phyloP scores from a whole-genome alignment of 2,888 invertebrate species.

The Carpatolechia fugitivella region DNA sequence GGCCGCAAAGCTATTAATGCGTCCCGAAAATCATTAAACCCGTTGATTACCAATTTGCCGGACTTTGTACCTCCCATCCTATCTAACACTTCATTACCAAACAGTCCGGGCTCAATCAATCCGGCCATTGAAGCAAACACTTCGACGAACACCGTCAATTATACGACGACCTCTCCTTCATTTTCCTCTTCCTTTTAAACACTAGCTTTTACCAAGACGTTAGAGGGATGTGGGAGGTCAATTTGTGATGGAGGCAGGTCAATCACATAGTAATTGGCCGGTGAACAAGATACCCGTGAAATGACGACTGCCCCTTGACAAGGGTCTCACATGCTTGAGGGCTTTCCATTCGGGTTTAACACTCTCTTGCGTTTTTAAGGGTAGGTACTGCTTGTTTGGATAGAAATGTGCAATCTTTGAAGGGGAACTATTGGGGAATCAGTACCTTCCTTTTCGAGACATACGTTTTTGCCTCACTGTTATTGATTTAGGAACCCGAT shows the following conservation, averaged over 20 bases:
- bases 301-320: slow-evolving; percentile 69
- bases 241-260: slow-evolving; percentile 45
- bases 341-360: slow-evolving; percentile 54
- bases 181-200: slow-evolving; percentile 1
- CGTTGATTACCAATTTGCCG: slow-evolving; percentile 7
- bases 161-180: slow-evolving; percentile 33
- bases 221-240: slow-evolving; percentile 32
- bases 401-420: background rate
- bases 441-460: no score
- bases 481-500: no score
- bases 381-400: background rate
- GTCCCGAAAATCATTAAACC: background rate
- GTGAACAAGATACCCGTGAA: slow-evolving; percentile 72
- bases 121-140: slow-evolving; percentile 63
- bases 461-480: no score
- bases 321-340: slow-evolving; percentile 57
- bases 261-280: slow-evolving; percentile 73
- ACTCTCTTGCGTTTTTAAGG: slow-evolving; percentile 28
- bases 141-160: slow-evolving; percentile 46
- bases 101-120: slow-evolving; percentile 63
- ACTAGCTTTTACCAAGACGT: background rate
- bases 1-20: background rate
- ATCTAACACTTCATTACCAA: slow-evolving; percentile 58
- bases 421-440: background rate
- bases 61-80: slow-evolving; percentile 5